These are phyloP conservation scores for Acronicta psi DNA, from an alignment of 2,888 invertebrate genomes.

Conservation along the genomic window DNA sequence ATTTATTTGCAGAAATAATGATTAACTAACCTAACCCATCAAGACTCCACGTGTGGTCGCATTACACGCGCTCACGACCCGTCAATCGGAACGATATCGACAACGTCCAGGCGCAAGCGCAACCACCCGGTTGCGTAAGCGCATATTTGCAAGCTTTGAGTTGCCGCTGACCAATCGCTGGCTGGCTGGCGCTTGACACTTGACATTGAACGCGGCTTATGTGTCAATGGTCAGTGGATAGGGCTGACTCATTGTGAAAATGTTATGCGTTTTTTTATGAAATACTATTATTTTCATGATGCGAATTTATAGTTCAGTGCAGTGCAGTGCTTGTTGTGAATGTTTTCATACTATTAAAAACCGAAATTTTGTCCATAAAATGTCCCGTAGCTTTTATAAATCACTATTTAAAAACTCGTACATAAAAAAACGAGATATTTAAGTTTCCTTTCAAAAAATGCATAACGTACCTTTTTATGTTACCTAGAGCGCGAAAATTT, in stretches of 20 bases:
- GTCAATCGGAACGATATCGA: slow-evolving; percentile 60
- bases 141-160: slow-evolving; percentile 65
- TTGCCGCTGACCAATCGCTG: slow-evolving; percentile 53
- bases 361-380: background rate
- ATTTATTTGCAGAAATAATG: background rate
- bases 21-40: background rate
- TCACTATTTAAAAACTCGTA: no score
- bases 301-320: no score
- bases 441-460: no score
- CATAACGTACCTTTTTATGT: no score
- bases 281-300: no score
- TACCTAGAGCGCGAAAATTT: no score
- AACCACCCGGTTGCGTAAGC: slow-evolving; percentile 66
- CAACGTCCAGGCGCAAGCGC: slow-evolving; percentile 43
- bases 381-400: no score
- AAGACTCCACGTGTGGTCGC: slow-evolving; percentile 66
- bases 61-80: slow-evolving; percentile 60
- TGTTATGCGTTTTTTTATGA: background rate
- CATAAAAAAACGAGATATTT: no score
- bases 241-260: slow-evolving; percentile 29
- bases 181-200: slow-evolving; percentile 60
- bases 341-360: no score
- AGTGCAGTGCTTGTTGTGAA: no score
- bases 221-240: slow-evolving; percentile 55
- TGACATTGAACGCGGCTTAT: slow-evolving; percentile 72